These are phyloP conservation scores for Drosophila tanythrix DNA, from an alignment of 2,888 invertebrate species.

Conservation along the genomic window DNA sequence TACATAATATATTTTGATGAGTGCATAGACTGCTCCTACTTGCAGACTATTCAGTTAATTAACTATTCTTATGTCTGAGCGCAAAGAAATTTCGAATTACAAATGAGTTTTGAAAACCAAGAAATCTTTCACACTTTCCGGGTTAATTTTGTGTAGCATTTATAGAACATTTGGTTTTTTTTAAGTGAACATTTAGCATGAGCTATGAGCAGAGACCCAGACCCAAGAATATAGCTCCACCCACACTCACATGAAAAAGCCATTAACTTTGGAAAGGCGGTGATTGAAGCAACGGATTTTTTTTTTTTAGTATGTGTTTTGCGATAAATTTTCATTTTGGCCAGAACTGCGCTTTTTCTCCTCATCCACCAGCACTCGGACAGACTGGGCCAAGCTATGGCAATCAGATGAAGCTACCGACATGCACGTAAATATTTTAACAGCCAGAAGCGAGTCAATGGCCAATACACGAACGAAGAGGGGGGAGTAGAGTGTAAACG, in stretches of 20 bases:
- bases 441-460: constrained; percentile 29
- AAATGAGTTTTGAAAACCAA: not conserved
- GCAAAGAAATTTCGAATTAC: not conserved
- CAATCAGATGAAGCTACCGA: constrained; percentile 70
- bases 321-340: constrained; percentile 78
- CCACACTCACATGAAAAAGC: constrained; percentile 64
- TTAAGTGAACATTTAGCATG: constrained; percentile 5
- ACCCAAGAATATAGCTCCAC: constrained; percentile 9
- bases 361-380: constrained; percentile 2
- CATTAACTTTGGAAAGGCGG: constrained; percentile 58
- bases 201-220: constrained; percentile 24
- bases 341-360: constrained; percentile 70
- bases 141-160: not conserved
- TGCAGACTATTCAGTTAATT: not conserved
- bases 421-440: constrained; percentile 76
- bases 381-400: constrained; percentile 9
- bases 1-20: not conserved
- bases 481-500: constrained; percentile 1
- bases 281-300: constrained; percentile 43
- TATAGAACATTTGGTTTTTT: not conserved
- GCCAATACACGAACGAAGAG: not conserved
- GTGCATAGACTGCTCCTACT: not conserved
- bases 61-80: not conserved
- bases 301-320: constrained; percentile 55
- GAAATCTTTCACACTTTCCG: not conserved